Evolutionary conservation across 23 tunicate species (phyloP), one percentile per base, ranked within the genome.

Genomic region (Ciona savignyi): DNA sequence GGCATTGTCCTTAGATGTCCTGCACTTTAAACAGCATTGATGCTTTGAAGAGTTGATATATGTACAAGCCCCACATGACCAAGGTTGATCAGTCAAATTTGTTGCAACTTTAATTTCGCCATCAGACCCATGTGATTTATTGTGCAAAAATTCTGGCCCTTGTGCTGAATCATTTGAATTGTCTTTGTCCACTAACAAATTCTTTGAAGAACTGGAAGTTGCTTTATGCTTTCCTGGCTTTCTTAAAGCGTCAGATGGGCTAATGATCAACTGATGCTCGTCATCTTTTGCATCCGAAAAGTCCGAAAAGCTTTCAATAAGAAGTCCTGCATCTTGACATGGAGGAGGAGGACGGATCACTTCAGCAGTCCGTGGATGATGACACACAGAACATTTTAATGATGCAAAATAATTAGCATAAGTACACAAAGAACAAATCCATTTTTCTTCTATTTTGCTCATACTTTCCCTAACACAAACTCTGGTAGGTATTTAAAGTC

Each of bases 371-470:
- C 87, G 74, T 20, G 76, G 87, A 51, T 81, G 83, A 19, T 33
- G 28, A 68, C 96, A 88, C 35, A 88, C 33, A 15, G 86, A 67
- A 67, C 96, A 88, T 63, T 81, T 88, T 4, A 26, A 34, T 3
- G 96, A 88, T 25, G 87, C 96, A 31, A 32, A 79, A 77, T 81
- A 88, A 66, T 88, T 88, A 49, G 77, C 96, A 74, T 81, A 88
- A n/a, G 96, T 88, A 62, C 96, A 88, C 48, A 72, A 23, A 49
- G 84, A 74, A 62, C 96, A 88, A 25, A 80, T 25, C 96, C 96
- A 88, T 78, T 77, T 81, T 35, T 56, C 42, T 72, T 73, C 85
- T 30, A 31, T 65, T 72, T 66, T 73, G 29, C 76, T 81, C 85
- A 81, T 81, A 22, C 19, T 69, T 31, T 31, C 56, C 56, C 15